Conservation (phyloP, 2,797 vertebrate species). For the Ambastaia sidthimunki region DNA sequence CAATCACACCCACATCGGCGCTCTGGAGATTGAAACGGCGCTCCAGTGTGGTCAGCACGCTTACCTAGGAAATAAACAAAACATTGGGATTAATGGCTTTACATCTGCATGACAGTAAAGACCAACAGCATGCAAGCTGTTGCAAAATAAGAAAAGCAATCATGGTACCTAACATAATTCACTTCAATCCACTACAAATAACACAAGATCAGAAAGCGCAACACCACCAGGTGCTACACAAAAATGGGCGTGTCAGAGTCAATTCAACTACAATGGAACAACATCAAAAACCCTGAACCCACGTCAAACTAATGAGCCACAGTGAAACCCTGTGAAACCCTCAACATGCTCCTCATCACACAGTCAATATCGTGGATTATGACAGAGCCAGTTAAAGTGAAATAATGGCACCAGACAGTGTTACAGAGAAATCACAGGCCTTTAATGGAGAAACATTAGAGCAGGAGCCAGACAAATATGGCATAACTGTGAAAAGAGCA, state of each 20-base stretch:
- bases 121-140: not conserved
- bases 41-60: constrained; percentile 95
- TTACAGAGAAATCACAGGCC: constrained; percentile 8
- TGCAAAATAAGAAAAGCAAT: not conserved
- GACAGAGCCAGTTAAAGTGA: not conserved
- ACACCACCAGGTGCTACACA: not conserved
- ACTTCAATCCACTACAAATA: not conserved
- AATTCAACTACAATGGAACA: not conserved
- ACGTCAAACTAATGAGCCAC: constrained; percentile 12
- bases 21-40: constrained; percentile 98
- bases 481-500: constrained; percentile 41
- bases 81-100: not conserved
- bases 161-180: not conserved
- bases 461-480: constrained; percentile 27
- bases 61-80: constrained; percentile 77
- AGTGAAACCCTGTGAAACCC: constrained; percentile 17
- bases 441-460: constrained; percentile 13
- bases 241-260: not conserved
- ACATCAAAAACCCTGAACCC: not conserved
- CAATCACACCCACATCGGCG: constrained; percentile 95
- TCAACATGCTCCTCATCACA: constrained; percentile 8
- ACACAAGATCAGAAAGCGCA: not conserved
- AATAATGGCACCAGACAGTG: constrained; percentile 20
- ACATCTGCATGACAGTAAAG: not conserved
- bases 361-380: constrained; percentile 5